phyloP scores from a whole-genome alignment of 1,140 invertebrate species.

The Ridgeia piscesae region DNA sequence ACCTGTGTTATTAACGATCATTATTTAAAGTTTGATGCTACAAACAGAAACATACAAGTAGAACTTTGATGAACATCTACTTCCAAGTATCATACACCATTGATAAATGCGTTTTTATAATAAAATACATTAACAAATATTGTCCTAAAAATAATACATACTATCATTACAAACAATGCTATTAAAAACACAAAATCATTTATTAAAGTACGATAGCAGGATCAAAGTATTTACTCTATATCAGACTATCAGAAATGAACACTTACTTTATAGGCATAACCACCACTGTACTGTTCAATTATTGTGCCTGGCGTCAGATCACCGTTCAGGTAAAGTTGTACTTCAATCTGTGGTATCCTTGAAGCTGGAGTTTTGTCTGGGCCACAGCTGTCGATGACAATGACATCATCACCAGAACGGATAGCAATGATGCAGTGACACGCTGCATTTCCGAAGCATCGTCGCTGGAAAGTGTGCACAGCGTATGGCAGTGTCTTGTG shows the following conservation, averaged over 20 bases:
- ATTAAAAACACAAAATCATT: background rate
- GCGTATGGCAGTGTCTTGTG: constrained; percentile 35
- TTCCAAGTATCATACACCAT: no score
- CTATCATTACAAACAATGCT: no score
- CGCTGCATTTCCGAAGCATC: constrained; percentile 10
- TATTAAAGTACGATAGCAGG: background rate
- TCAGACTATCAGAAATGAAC: background rate
- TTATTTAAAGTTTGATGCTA: no score
- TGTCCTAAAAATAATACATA: no score
- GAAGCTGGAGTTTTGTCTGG: background rate
- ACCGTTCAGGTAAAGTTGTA: constrained; percentile 35
- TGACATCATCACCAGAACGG: constrained; percentile 30
- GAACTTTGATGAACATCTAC: no score
- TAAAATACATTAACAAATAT: no score
- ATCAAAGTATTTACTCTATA: background rate
- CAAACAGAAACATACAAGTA: no score
- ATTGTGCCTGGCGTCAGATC: constrained; percentile 34
- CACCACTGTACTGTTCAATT: constrained; percentile 31
- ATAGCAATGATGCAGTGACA: constrained; percentile 32
- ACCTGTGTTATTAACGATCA: no score
- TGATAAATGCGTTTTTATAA: no score
- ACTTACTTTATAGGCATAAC: constrained; percentile 20
- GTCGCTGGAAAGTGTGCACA: constrained; percentile 16
- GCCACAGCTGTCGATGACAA: constrained; percentile 28
- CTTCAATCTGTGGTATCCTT: constrained; percentile 24